These are phyloP conservation scores for Formica selysi DNA, from an alignment of 1,140 invertebrate genomes.

Conservation along the genomic window DNA sequence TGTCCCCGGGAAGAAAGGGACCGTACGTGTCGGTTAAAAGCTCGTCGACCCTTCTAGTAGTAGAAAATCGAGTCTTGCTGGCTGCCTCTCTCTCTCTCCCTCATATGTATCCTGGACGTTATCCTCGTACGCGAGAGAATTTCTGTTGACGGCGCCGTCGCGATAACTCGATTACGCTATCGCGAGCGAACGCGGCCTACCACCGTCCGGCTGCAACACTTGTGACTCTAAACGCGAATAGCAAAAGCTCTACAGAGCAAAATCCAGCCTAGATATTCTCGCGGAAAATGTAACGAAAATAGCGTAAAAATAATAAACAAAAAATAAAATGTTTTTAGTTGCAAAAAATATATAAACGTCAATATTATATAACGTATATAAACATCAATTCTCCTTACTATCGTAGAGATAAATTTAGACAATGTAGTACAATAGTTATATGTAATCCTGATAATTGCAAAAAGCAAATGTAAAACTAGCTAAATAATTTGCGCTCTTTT, in stretches of 20 bases:
- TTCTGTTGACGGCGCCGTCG: conserved; percentile 52
- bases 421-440: background rate
- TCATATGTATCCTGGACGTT: conserved; percentile 22
- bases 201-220: background rate
- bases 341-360: background rate
- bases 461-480: background rate
- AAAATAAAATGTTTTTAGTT: no score
- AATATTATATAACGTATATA: background rate
- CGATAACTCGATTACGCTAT: conserved; percentile 50
- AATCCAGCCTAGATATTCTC: conserved; percentile 14
- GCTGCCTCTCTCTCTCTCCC: background rate
- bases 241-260: background rate
- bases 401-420: background rate
- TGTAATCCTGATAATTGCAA: background rate
- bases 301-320: background rate
- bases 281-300: background rate
- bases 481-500: background rate
- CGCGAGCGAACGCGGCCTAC: conserved; percentile 38
- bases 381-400: background rate
- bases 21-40: conserved; percentile 53
- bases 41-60: conserved; percentile 50
- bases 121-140: conserved; percentile 59
- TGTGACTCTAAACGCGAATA: conserved; percentile 18
- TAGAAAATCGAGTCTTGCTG: conserved; percentile 58
- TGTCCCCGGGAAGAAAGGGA: conserved; percentile 59